Percentiles rank a stretch among this genome's conserved stretches.
These are phyloP conservation scores for Myotis planiceps DNA, from an alignment of 2,797 vertebrate species.

Conservation along the genomic window DNA sequence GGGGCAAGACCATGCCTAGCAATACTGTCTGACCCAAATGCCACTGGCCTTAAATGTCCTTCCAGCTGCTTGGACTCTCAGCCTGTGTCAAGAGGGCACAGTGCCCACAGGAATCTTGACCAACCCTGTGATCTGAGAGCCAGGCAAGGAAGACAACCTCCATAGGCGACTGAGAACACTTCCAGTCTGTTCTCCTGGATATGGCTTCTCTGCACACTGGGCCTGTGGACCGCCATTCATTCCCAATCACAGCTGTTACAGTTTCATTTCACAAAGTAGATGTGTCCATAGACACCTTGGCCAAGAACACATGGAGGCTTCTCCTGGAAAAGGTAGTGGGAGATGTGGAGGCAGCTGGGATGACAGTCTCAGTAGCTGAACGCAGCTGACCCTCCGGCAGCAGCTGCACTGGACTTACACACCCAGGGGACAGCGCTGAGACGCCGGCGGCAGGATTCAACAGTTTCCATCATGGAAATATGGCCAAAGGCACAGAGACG, in stretches of 20 bases:
- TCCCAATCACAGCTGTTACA: slow-evolving; percentile 23
- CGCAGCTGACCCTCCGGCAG: slow-evolving; percentile 49
- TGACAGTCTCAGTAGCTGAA: slow-evolving; percentile 37
- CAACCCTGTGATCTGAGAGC: neutral
- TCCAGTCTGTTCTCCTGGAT: slow-evolving; percentile 63
- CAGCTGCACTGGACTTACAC: slow-evolving; percentile 61
- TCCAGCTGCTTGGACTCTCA: slow-evolving; percentile 31
- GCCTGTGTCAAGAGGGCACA: slow-evolving; percentile 75
- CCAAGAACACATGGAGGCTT: neutral
- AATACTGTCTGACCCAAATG: neutral
- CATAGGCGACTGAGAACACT: neutral
- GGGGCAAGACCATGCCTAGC: neutral
- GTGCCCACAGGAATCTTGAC: slow-evolving; percentile 62
- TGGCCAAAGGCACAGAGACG: neutral
- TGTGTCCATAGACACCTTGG: neutral
- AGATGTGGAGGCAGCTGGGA: neutral
- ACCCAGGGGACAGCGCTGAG: neutral
- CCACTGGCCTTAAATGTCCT: neutral
- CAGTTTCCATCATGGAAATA: rapidly evolving
- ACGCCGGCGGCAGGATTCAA: neutral
- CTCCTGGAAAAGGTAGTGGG: neutral
- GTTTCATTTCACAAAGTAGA: neutral
- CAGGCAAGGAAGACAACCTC: slow-evolving; percentile 47
- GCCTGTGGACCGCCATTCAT: slow-evolving; percentile 23
- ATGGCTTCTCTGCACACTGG: neutral